phyloP scores from a whole-genome alignment of 2,888 invertebrate genomes.

The Andrena chrysosceles region DNA sequence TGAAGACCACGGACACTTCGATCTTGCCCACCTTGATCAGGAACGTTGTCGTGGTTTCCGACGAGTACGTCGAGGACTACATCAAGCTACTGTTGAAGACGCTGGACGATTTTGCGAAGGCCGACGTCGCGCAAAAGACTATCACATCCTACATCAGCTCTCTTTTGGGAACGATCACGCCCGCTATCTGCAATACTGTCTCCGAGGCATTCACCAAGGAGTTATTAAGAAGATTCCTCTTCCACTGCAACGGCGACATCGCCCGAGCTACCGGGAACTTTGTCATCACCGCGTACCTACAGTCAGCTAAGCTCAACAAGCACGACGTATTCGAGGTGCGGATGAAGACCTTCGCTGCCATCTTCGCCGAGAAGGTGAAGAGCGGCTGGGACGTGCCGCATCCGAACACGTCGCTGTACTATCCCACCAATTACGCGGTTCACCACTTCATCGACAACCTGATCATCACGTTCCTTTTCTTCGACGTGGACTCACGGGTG shows the following conservation, averaged over 20 bases:
- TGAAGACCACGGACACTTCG: slow-evolving; percentile 61
- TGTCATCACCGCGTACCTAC: slow-evolving; percentile 11
- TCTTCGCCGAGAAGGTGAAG: slow-evolving; percentile 45
- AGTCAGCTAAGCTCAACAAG: not conserved
- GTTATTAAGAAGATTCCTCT: slow-evolving; percentile 71
- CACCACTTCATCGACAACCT: not conserved
- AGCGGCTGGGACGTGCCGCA: slow-evolving; percentile 62
- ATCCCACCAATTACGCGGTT: slow-evolving; percentile 60
- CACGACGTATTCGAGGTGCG: slow-evolving; percentile 51
- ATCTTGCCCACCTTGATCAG: slow-evolving; percentile 31
- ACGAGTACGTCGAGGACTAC: slow-evolving; percentile 68
- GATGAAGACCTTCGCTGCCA: slow-evolving; percentile 44
- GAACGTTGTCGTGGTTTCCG: slow-evolving; percentile 11
- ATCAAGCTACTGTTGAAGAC: slow-evolving; percentile 46
- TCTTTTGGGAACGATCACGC: slow-evolving; percentile 27
- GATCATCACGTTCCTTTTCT: accelerated
- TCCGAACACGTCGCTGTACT: slow-evolving; percentile 17
- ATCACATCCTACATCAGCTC: accelerated
- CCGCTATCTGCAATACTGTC: slow-evolving; percentile 52
- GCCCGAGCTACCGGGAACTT: accelerated
- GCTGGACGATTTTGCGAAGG: slow-evolving; percentile 49
- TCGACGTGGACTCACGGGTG: not conserved
- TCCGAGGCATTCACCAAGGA: slow-evolving; percentile 68
- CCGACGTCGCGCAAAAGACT: accelerated
- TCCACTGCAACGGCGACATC: not conserved